Conservation (phyloP, 2,888 invertebrate species). For the Subacronicta megacephala region DNA sequence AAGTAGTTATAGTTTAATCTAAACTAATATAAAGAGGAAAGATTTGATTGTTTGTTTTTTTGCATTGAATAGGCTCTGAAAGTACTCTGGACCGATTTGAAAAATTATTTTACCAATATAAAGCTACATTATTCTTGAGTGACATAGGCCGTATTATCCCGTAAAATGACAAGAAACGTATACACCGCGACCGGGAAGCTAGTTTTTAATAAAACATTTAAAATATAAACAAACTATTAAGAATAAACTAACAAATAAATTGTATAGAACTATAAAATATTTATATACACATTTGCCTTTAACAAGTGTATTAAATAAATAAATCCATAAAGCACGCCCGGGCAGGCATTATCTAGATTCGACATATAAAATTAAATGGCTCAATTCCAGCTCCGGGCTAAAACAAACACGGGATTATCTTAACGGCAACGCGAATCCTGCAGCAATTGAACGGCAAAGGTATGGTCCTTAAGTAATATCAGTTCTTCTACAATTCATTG, state of each 20-base stretch:
- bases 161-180: too few species aligned
- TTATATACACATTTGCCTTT: neutral
- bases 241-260: neutral
- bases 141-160: too few species aligned
- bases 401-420: constrained; percentile 71
- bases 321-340: constrained; percentile 69
- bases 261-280: neutral
- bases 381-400: constrained; percentile 77
- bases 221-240: too few species aligned
- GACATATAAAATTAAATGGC: constrained; percentile 80
- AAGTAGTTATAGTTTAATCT: too few species aligned
- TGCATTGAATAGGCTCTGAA: too few species aligned
- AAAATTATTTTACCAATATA: too few species aligned
- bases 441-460: constrained; percentile 30
- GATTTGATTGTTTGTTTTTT: too few species aligned
- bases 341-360: constrained; percentile 78
- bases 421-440: constrained; percentile 58
- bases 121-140: too few species aligned
- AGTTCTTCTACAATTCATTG: constrained; percentile 5
- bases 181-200: too few species aligned
- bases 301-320: constrained; percentile 55
- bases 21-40: too few species aligned
- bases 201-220: too few species aligned
- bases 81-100: too few species aligned
- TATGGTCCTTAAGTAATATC: constrained; percentile 8